These are phyloP conservation scores for Anoura caudifer DNA, from an alignment of 2,113 vertebrate genomes.

Conservation along the genomic window DNA sequence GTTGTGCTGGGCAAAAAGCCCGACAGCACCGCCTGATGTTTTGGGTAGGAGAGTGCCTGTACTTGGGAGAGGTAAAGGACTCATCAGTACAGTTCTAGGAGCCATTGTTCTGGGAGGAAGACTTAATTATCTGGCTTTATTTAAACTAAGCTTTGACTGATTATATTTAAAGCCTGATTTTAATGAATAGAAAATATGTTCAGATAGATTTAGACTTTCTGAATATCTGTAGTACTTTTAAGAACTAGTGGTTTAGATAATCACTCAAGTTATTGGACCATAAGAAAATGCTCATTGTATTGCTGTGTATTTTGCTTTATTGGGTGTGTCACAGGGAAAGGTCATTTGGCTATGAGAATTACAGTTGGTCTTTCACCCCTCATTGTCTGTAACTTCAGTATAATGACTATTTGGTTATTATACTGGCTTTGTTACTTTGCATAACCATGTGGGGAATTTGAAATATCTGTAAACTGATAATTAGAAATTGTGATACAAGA, in stretches of 20 bases:
- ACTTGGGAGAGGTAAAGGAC: slow-evolving; percentile 25
- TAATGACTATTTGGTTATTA: neutral
- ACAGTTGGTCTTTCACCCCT: neutral
- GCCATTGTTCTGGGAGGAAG: slow-evolving; percentile 21
- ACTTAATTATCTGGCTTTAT: slow-evolving; percentile 31
- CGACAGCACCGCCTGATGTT: neutral
- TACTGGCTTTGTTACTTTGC: slow-evolving; percentile 6
- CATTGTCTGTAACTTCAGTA: neutral
- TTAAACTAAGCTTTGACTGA: slow-evolving; percentile 45
- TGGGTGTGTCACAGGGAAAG: neutral
- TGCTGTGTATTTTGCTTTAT: neutral
- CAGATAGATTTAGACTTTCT: neutral
- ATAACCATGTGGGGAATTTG: slow-evolving; percentile 19
- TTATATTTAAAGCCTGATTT: slow-evolving; percentile 33
- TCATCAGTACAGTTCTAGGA: neutral
- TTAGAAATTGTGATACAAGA: neutral
- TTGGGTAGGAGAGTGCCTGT: neutral
- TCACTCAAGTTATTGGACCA: neutral
- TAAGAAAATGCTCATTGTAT: neutral
- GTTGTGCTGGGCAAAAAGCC: slow-evolving; percentile 59
- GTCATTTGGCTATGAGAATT: neutral
- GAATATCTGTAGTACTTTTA: neutral
- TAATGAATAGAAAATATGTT: neutral
- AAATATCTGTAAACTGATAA: neutral
- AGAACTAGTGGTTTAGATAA: neutral